A percentile compares a stretch with the other conserved stretches of the same genome.
Conservation (phyloP, 2,888 invertebrate species). For the Proisotoma minuta region DNA sequence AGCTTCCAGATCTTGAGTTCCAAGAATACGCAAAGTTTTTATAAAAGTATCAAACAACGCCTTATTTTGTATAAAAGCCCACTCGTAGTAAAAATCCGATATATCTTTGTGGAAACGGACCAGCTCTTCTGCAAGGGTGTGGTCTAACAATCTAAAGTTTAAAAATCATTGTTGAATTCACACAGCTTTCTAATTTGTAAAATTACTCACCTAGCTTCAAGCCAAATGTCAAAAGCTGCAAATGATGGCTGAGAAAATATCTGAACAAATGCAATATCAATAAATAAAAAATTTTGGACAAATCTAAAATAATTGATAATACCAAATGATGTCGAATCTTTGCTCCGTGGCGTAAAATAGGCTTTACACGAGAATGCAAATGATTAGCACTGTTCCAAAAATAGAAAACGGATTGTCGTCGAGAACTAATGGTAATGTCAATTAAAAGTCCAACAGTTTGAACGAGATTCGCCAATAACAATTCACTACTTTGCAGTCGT, state of each 20-base stretch:
- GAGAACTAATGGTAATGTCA: constrained; percentile 35
- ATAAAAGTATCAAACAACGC: constrained; percentile 33
- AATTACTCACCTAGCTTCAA: constrained; percentile 41
- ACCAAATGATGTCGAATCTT: constrained; percentile 43
- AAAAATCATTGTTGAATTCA: not conserved
- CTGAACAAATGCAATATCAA: constrained; percentile 26
- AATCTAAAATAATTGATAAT: constrained; percentile 10
- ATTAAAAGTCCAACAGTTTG: constrained; percentile 40
- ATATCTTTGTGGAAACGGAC: constrained; percentile 23
- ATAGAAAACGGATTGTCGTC: constrained; percentile 41
- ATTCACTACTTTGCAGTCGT: constrained; percentile 38
- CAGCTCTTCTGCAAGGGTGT: constrained; percentile 23
- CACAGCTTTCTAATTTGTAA: not conserved
- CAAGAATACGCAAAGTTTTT: constrained; percentile 37
- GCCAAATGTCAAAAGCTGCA: constrained; percentile 45
- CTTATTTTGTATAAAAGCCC: constrained; percentile 45
- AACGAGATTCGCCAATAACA: constrained; percentile 35
- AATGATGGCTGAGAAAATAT: constrained; percentile 43
- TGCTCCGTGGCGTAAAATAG: constrained; percentile 42
- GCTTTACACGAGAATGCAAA: constrained; percentile 39
- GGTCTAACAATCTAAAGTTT: constrained; percentile 29
- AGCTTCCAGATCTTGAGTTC: constrained; percentile 38
- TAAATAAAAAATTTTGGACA: not conserved
- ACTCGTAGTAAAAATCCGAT: constrained; percentile 40
- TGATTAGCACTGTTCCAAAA: constrained; percentile 33